Conservation (phyloP, 2,113 vertebrate genomes). For the Oostethus manadensis region DNA sequence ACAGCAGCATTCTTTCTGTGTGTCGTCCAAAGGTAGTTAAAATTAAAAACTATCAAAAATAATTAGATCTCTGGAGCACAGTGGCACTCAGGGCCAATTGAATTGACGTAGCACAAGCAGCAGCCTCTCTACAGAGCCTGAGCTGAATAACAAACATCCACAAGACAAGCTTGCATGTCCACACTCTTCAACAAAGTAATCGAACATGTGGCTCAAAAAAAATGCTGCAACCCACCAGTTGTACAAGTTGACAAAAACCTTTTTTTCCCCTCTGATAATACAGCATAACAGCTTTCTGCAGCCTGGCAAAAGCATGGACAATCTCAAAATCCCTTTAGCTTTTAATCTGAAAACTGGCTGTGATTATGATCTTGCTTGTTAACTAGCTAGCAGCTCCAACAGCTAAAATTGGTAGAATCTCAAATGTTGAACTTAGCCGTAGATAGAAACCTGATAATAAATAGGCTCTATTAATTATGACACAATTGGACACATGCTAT, state of each 20-base stretch:
- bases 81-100: conserved; percentile 66
- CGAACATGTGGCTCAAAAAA: conserved; percentile 30
- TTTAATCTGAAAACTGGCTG: conserved; percentile 2
- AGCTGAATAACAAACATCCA: conserved; percentile 72
- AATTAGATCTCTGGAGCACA: conserved; percentile 59
- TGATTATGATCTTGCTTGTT: neutral
- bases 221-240: conserved; percentile 7
- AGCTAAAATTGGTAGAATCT: neutral
- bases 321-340: conserved; percentile 4
- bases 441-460: neutral
- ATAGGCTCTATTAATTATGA: neutral
- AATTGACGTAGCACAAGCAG: conserved; percentile 71
- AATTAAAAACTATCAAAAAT: conserved; percentile 61
- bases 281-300: neutral
- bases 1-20: conserved; percentile 13
- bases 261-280: neutral
- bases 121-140: conserved; percentile 65
- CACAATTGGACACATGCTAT: neutral
- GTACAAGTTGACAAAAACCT: conserved; percentile 3
- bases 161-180: conserved; percentile 58
- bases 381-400: neutral
- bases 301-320: neutral
- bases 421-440: neutral
- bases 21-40: conserved; percentile 54
- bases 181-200: conserved; percentile 41